Percentiles rank a stretch among this genome's conserved stretches.
Conservation (phyloP, 2,113 vertebrate genomes). For the Cyanoderma ruficeps region DNA sequence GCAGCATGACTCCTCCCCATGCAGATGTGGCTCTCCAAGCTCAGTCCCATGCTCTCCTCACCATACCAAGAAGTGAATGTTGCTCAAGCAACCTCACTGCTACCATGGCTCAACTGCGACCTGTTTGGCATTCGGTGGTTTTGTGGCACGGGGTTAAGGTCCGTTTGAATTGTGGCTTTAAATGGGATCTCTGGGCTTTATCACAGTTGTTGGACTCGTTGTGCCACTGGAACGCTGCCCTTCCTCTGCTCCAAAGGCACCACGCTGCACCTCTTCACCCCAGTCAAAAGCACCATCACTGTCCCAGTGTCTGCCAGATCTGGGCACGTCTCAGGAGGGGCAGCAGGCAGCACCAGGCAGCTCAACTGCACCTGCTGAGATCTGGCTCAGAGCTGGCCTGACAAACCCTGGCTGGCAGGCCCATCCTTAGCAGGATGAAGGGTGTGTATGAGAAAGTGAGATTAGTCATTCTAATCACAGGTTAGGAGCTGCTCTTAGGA, state of each 20-base stretch:
- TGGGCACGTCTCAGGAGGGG: not conserved
- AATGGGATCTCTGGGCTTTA: not conserved
- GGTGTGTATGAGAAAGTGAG: rapidly evolving
- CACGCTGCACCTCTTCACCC: not conserved
- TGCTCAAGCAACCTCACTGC: not conserved
- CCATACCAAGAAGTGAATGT: not conserved
- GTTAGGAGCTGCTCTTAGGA: not conserved
- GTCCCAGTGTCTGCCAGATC: not conserved
- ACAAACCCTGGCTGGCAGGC: not conserved
- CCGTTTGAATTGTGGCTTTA: not conserved
- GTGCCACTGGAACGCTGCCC: not conserved
- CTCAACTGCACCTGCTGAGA: not conserved
- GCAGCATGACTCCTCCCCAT: rapidly evolving
- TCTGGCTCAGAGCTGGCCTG: not conserved
- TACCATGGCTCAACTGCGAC: not conserved
- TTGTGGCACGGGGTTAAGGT: not conserved
- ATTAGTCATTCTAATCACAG: not conserved
- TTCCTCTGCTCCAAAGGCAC: not conserved
- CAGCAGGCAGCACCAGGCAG: not conserved
- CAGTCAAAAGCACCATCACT: not conserved
- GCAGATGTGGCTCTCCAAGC: not conserved
- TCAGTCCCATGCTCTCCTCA: not conserved
- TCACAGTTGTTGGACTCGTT: not conserved
- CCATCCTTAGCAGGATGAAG: not conserved
- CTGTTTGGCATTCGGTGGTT: not conserved